Percentiles rank a stretch among this genome's conserved stretches.
Evolutionary conservation across 1,140 invertebrate genomes (phyloP).

Genomic region (Tetramorium parvispinum): DNA sequence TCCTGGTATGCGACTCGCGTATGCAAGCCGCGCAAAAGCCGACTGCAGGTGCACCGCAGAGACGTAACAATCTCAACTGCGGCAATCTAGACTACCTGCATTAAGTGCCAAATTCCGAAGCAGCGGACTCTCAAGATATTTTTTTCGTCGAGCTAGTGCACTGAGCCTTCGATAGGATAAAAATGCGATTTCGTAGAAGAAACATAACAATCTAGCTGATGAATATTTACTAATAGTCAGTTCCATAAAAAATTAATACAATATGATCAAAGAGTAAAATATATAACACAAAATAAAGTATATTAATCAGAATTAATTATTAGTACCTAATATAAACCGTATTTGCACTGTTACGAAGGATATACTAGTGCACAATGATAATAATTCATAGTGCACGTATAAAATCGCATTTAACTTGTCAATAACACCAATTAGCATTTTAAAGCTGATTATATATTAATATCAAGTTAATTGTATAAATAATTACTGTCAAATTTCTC

Average conservation of each 20-base stretch:
- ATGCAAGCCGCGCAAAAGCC: slow-evolving; percentile 55
- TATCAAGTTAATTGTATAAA: slow-evolving; percentile 37
- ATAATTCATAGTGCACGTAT: slow-evolving; percentile 15
- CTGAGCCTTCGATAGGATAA: slow-evolving; percentile 10
- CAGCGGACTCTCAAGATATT: neutral
- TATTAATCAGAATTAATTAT: slow-evolving; percentile 39
- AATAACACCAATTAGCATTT: slow-evolving; percentile 34
- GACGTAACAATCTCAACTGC: slow-evolving; percentile 45
- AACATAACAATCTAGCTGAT: neutral
- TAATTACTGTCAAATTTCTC: slow-evolving; percentile 29
- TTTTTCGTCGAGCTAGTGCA: slow-evolving; percentile 1
- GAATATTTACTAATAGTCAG: neutral
- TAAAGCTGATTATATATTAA: slow-evolving; percentile 22
- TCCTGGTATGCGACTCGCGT: slow-evolving; percentile 67
- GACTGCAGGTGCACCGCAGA: slow-evolving; percentile 44
- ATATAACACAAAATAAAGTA: neutral
- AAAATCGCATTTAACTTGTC: slow-evolving; percentile 43
- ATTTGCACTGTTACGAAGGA: slow-evolving; percentile 12
- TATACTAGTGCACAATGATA: neutral
- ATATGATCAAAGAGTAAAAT: neutral
- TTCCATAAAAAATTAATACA: neutral
- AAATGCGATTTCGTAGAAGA: slow-evolving; percentile 11
- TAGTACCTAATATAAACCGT: neutral
- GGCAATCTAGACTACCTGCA: slow-evolving; percentile 47
- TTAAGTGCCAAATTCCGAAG: slow-evolving; percentile 45